Evolutionary conservation across 2,113 vertebrate genomes (phyloP).

Genomic region (Oreochromis niloticus): DNA sequence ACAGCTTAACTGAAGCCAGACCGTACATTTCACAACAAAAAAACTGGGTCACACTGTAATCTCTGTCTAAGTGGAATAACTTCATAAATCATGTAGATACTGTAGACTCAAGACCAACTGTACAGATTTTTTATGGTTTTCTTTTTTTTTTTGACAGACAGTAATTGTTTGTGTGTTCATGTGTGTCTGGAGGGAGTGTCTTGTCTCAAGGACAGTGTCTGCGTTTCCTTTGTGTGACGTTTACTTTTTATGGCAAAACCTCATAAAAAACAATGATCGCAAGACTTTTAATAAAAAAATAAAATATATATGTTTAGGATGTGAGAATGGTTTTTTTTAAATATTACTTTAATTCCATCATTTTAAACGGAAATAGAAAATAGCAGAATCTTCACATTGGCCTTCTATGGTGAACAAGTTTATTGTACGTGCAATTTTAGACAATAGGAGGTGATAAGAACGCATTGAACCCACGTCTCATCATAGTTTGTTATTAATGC

Average conservation of each 20-base stretch:
- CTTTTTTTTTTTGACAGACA: neutral
- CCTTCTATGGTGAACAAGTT: neutral
- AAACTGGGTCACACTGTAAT: slow-evolving; percentile 50
- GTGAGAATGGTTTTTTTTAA: neutral
- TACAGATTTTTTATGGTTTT: neutral
- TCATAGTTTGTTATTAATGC: neutral
- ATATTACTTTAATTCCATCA: neutral
- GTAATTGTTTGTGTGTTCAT: neutral
- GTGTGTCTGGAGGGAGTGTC: neutral
- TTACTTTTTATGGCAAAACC: neutral
- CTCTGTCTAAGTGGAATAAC: slow-evolving; percentile 15
- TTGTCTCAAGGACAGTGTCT: neutral
- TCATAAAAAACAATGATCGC: neutral
- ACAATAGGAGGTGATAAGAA: neutral
- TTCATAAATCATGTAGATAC: slow-evolving; percentile 56
- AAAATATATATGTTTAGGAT: neutral
- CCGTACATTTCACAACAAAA: neutral
- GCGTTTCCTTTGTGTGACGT: neutral
- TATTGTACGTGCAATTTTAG: neutral
- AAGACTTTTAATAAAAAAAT: neutral
- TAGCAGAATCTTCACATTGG: neutral
- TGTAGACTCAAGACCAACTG: neutral
- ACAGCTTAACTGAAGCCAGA: neutral
- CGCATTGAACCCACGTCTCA: neutral
- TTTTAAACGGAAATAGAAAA: neutral